These are phyloP conservation scores for Amphiprion ocellaris DNA, from an alignment of 2,113 vertebrate genomes.

Conservation along the genomic window DNA sequence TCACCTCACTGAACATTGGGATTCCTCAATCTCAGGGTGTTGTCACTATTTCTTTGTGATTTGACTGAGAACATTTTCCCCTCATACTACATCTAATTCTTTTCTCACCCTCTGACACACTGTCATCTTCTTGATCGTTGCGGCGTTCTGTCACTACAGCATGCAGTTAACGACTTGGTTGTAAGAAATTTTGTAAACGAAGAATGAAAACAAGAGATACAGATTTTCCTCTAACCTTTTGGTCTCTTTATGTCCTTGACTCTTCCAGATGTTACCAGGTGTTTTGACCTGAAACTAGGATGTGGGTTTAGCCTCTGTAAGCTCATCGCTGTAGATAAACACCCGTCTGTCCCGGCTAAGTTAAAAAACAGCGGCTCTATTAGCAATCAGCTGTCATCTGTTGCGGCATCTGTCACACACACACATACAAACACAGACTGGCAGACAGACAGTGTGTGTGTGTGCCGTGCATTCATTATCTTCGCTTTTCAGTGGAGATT, in stretches of 20 bases:
- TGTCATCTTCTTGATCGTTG: neutral
- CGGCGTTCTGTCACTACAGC: neutral
- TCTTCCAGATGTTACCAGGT: constrained; percentile 13
- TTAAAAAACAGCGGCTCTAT: constrained; percentile 35
- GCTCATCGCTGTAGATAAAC: constrained; percentile 27
- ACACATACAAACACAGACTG: neutral
- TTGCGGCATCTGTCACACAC: constrained; percentile 39
- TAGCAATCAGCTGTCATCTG: constrained; percentile 56
- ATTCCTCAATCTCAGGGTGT: constrained; percentile 25
- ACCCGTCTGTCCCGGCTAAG: constrained; percentile 38
- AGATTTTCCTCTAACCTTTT: neutral
- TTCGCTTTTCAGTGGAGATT: neutral
- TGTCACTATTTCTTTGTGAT: constrained; percentile 16
- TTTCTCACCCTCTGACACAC: constrained; percentile 11
- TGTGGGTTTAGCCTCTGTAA: neutral
- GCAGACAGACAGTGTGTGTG: constrained; percentile 6
- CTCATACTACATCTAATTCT: constrained; percentile 5
- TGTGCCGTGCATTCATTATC: constrained; percentile 1
- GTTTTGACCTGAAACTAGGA: neutral
- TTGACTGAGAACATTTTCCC: constrained; percentile 40
- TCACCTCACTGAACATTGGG: constrained; percentile 14
- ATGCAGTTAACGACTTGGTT: neutral
- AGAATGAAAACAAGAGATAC: neutral
- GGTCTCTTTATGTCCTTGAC: constrained; percentile 1
- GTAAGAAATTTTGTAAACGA: neutral